A percentile compares a stretch with the other conserved stretches of the same genome.
Conservation (phyloP, 2,888 invertebrate species). For the Pachydiplax longipennis region DNA sequence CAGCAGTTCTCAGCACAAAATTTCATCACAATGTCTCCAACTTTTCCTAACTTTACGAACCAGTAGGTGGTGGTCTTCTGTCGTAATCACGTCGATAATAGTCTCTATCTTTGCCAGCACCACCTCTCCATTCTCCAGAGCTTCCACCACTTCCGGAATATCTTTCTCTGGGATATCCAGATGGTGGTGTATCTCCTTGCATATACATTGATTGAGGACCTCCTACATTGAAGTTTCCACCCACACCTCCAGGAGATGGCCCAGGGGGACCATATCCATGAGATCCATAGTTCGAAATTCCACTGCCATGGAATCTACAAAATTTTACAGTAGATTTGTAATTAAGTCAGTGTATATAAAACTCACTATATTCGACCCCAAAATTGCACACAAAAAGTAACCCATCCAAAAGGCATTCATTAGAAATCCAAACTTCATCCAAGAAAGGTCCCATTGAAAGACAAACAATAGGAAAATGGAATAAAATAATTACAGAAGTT, state of each 20-base stretch:
- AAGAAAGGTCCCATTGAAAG: too few species aligned
- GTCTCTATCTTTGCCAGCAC: conserved; percentile 60
- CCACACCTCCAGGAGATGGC: conserved; percentile 29
- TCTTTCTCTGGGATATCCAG: conserved; percentile 19
- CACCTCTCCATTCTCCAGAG: conserved; percentile 60
- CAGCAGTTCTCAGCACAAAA: neutral
- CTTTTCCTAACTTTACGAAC: conserved; percentile 48
- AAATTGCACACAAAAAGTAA: too few species aligned
- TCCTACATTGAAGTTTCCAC: conserved; percentile 24
- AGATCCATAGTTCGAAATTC: conserved; percentile 4
- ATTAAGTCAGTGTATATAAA: neutral
- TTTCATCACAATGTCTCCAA: neutral
- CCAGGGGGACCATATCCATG: conserved; percentile 27
- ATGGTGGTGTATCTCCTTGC: conserved; percentile 25
- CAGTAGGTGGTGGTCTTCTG: conserved; percentile 65
- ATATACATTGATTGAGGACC: conserved; percentile 7
- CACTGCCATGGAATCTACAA: conserved; percentile 5
- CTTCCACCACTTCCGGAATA: conserved; percentile 11
- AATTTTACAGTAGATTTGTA: neutral
- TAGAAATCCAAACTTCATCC: too few species aligned
- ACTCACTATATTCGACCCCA: too few species aligned
- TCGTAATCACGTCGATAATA: conserved; percentile 68
- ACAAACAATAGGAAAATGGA: too few species aligned
- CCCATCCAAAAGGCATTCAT: too few species aligned
- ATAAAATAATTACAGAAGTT: too few species aligned